A percentile compares a stretch with the other conserved stretches of the same genome.
These are phyloP conservation scores for Vanessa atalanta DNA, from an alignment of 1,140 invertebrate species.

Conservation along the genomic window DNA sequence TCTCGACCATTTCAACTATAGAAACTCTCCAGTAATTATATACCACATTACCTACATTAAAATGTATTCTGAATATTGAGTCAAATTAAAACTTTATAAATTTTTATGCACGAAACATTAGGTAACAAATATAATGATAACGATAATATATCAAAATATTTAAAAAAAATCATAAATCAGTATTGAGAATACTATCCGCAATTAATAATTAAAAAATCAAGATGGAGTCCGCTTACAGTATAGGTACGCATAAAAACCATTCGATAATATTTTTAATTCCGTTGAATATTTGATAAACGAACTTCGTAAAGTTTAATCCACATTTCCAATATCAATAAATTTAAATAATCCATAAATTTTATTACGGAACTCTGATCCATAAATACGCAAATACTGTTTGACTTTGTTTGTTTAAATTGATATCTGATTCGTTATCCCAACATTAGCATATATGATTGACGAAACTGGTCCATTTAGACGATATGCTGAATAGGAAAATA, in stretches of 20 bases:
- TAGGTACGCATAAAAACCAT: background rate
- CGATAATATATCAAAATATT: too few relatives aligned
- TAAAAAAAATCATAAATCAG: too few relatives aligned
- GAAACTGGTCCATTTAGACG: background rate
- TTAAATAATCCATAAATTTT: slow-evolving; percentile 16
- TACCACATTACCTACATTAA: too few relatives aligned
- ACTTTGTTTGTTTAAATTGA: slow-evolving; percentile 9
- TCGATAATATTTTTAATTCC: background rate
- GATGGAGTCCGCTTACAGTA: background rate
- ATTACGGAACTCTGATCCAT: background rate
- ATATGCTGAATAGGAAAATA: background rate
- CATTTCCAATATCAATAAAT: background rate
- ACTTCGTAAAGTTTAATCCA: slow-evolving; percentile 1
- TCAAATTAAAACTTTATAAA: too few relatives aligned
- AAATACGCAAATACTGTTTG: background rate
- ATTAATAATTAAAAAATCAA: too few relatives aligned
- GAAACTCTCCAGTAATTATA: too few relatives aligned
- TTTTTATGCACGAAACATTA: too few relatives aligned
- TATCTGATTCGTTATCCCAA: slow-evolving; percentile 13
- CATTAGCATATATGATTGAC: slow-evolving; percentile 15
- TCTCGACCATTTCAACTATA: too few relatives aligned
- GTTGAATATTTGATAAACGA: background rate
- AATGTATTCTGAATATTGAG: too few relatives aligned
- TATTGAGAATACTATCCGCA: too few relatives aligned
- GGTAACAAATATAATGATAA: too few relatives aligned